These are phyloP conservation scores for Drosophila peninsularis DNA, from an alignment of 2,888 invertebrate genomes.

Conservation along the genomic window DNA sequence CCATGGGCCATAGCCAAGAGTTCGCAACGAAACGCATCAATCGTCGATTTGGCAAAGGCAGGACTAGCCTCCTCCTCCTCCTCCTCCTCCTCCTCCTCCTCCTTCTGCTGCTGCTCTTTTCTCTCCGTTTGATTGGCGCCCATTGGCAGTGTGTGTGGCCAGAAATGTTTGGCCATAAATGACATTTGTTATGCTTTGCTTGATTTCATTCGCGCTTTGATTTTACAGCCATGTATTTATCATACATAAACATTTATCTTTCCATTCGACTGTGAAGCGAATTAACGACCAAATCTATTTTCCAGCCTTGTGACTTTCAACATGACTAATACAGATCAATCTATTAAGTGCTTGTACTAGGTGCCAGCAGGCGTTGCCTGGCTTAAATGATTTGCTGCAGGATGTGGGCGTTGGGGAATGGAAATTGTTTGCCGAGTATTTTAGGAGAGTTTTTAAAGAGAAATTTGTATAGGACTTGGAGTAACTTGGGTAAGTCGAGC, in stretches of 20 bases:
- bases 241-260: slow-evolving; percentile 62
- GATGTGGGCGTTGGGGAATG: background rate
- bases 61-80: background rate
- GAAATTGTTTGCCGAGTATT: background rate
- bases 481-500: background rate
- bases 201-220: slow-evolving; percentile 74
- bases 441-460: background rate
- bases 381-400: background rate
- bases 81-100: background rate
- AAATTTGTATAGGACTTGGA: background rate
- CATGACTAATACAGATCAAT: slow-evolving; percentile 26
- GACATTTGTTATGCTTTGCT: slow-evolving; percentile 77
- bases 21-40: slow-evolving; percentile 73
- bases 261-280: slow-evolving; percentile 46
- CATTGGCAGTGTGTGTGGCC: slow-evolving; percentile 15
- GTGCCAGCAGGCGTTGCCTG: background rate
- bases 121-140: slow-evolving; percentile 5
- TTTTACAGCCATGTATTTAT: slow-evolving; percentile 62
- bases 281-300: slow-evolving; percentile 42
- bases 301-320: slow-evolving; percentile 24
- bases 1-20: slow-evolving; percentile 54
- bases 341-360: slow-evolving; percentile 14
- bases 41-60: slow-evolving; percentile 66
- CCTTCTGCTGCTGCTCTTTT: background rate
- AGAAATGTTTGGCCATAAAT: slow-evolving; percentile 68